Base-by-base conservation (phyloP, 2,113 vertebrate genomes). In the Tragulus kanchil region DNA sequence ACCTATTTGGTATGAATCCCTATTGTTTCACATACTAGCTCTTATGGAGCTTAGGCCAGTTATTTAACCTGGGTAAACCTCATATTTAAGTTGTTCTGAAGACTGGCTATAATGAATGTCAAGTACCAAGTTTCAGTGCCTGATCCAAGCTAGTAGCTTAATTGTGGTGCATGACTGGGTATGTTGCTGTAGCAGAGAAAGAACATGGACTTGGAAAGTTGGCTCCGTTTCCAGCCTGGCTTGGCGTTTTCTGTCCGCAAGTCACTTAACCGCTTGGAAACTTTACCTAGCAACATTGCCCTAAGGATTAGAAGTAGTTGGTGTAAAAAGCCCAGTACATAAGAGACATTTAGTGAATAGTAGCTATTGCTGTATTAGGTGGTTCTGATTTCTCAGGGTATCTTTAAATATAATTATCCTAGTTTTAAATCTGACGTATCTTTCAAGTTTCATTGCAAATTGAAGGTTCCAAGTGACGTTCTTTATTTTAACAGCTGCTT, bases 401-500 rank as follows among this genome's bases (percentile, higher is more conserved):
- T 85, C 85, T 71, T 31, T 78, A 96, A 86, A 67, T 98, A 94
- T 96, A 95, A 67, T 97, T 94, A 89, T 92, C 25, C 1, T 52
- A 26, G 90, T 97, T 90, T 90, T 95, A 94, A 54, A 14, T 97
- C 93, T 97, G 90, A 95, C 95, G 45, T 95, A 95, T 90, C 62
- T 85, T 97, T 97, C 84, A 65, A 96, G 90, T 98, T 87, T 93
- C 21, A 17, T 90, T 97, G 84, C 73, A 85, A 98, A 97, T 85
- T 95, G 89, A 93, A 98, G 96, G 12, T 90, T 96, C 96, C 96
- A 98, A 89, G 94, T 93, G 88, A 95, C 7, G 81, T 97, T 98
- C 17, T 96, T 73, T 97, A 97, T 97, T 87, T 96, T 97, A 54
- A 98, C 98, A 99, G 99, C 99, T 97, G 98, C 99, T 71, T 99